Percentiles rank a stretch among this genome's conserved stretches.
Evolutionary conservation across 1,140 invertebrate genomes (phyloP).

Genomic region (Hormaphis cornu): DNA sequence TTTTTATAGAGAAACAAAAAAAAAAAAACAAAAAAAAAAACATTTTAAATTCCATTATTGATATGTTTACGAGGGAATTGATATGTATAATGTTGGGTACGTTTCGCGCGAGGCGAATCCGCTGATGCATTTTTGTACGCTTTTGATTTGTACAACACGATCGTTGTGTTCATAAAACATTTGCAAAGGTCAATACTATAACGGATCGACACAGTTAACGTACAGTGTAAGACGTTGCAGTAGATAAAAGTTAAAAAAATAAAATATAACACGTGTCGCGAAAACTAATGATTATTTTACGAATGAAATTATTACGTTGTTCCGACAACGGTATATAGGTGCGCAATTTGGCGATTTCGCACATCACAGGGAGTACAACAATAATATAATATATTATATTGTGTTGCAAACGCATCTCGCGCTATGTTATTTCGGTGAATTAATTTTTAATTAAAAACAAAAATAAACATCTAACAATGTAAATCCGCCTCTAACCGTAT

Average conservation of each 20-base stretch:
- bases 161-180: too few relatives aligned
- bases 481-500: neutral
- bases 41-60: slow-evolving; percentile 13
- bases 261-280: neutral
- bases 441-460: neutral
- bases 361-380: neutral
- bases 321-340: neutral
- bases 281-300: neutral
- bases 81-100: slow-evolving; percentile 15
- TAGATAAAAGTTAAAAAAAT: neutral
- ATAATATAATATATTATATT: neutral
- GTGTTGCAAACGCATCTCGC: too few relatives aligned
- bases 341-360: neutral
- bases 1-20: slow-evolving; percentile 3
- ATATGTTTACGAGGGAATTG: slow-evolving; percentile 19
- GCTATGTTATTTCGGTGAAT: too few relatives aligned
- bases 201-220: too few relatives aligned
- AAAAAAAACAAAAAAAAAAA: neutral
- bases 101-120: neutral
- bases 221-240: neutral
- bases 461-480: neutral
- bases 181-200: too few relatives aligned
- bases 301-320: too few relatives aligned
- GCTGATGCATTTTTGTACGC: neutral
- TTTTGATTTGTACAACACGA: too few relatives aligned